Base-by-base conservation (phyloP, 2,797 vertebrate genomes). In the Choloepus didactylus region DNA sequence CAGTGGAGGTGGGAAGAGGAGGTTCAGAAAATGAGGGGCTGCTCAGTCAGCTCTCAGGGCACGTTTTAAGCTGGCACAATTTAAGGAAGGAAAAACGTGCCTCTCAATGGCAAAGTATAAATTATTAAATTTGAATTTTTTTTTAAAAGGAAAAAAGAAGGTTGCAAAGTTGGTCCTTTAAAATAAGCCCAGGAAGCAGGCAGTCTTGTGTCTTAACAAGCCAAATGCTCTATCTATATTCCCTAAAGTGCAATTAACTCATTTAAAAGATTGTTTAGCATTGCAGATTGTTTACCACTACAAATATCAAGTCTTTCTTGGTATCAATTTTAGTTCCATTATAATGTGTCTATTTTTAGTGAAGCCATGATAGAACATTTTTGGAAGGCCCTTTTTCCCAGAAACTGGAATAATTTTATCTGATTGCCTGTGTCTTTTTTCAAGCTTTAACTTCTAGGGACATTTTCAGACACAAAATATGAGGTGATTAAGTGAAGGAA, bases 241-340 rank as follows among this genome's bases (percentile, higher is more conserved):
- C 90, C 83, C 82, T 83, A 96, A 97, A 81, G 29, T 87, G 35
- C 69, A 92, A 90, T 93, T 87, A 96, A 88, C 60, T 92, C 88
- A 91, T 96, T 92, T 69, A 90, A 94, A 93, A 95, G 54, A 92
- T 64, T 81, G n/a, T 49, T 97, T 92, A 73, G 75, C 35, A 92
- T 93, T 86, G 91, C 86, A 93, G 44, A 49, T 54, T 82, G 49
- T 90, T 96, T 87, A 91, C 62, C 66, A 49, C 19, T 64, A 80
- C 83, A 86, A 86, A 79, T 54, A 84, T 93, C 60, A 84, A 95
- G 9, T 72, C 64, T 96, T 81, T 76, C 62, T 85, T 86, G 38
- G 44, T 90, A 85, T 90, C 76, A 96, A 64, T 92, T 96, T 89
- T 93, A 49, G 21, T 90, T 89, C 73, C 60, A 64, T 87, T 86